phyloP scores from a whole-genome alignment of 2,888 invertebrate species.

The Ophioninae sp. region DNA sequence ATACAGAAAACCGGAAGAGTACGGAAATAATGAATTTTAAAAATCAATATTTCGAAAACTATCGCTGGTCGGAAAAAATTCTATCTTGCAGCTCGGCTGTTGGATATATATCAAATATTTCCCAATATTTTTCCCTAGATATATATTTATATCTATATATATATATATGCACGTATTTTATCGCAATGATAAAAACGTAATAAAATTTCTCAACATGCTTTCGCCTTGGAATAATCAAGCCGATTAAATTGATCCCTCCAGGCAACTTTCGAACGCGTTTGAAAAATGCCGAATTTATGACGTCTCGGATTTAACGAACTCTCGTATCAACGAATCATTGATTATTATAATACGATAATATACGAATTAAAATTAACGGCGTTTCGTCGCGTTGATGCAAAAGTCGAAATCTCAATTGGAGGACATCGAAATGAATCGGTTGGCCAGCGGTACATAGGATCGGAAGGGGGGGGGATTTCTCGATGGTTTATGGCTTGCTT shows the following conservation, averaged over 20 bases:
- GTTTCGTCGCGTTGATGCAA: not conserved
- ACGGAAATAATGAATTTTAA: too few species aligned
- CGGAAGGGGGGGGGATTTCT: not conserved
- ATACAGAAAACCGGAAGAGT: too few species aligned
- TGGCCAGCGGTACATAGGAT: not conserved
- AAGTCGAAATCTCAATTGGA: not conserved
- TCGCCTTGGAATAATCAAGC: not conserved
- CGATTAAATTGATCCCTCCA: constrained; percentile 9
- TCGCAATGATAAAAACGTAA: not conserved
- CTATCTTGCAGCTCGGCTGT: too few species aligned
- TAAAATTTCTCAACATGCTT: not conserved
- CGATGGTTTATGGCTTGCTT: not conserved
- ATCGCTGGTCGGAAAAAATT: too few species aligned
- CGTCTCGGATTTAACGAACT: not conserved
- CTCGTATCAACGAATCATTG: not conserved
- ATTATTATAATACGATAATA: too few species aligned
- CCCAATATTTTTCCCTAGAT: not conserved
- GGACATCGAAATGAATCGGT: not conserved
- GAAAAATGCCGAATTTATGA: not conserved
- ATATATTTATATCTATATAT: not conserved
- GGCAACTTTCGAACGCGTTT: not conserved
- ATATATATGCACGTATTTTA: not conserved
- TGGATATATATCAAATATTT: not conserved
- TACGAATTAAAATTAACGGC: not conserved
- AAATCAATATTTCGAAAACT: too few species aligned